These are phyloP conservation scores for Epinotia bilunana DNA, from an alignment of 2,888 invertebrate species.

Conservation along the genomic window DNA sequence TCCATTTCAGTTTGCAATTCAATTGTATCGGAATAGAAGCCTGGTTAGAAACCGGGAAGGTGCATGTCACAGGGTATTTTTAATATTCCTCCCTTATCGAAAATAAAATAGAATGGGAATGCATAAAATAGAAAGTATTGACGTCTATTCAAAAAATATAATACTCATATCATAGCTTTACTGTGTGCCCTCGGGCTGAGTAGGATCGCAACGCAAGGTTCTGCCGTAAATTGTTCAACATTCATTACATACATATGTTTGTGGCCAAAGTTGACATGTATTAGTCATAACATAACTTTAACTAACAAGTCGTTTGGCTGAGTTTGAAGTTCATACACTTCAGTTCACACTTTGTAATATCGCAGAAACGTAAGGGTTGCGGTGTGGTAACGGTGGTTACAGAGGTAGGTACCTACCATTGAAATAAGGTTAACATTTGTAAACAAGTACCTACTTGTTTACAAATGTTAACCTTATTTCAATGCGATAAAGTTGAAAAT, in stretches of 20 bases:
- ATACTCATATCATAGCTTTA: background rate
- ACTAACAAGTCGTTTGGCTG: background rate
- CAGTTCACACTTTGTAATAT: background rate
- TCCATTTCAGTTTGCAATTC: no score
- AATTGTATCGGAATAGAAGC: no score
- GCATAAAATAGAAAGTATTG: no score
- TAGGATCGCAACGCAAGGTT: constrained; percentile 34
- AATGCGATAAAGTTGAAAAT: no score
- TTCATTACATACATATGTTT: constrained; percentile 11
- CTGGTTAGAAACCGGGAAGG: no score
- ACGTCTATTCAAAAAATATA: background rate
- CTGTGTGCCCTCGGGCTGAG: constrained; percentile 6
- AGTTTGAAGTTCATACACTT: constrained; percentile 5
- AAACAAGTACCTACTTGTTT: no score
- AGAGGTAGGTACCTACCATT: no score
- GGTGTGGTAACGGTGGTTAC: background rate
- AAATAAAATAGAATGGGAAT: no score
- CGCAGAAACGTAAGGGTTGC: background rate
- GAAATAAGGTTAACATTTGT: no score
- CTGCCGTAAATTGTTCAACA: constrained; percentile 3
- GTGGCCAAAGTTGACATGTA: constrained; percentile 16
- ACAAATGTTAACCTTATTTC: no score
- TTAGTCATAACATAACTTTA: constrained; percentile 27
- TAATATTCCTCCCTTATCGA: no score
- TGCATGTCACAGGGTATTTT: no score